Conservation (phyloP, 1,140 invertebrate genomes). For the Physella acuta region DNA sequence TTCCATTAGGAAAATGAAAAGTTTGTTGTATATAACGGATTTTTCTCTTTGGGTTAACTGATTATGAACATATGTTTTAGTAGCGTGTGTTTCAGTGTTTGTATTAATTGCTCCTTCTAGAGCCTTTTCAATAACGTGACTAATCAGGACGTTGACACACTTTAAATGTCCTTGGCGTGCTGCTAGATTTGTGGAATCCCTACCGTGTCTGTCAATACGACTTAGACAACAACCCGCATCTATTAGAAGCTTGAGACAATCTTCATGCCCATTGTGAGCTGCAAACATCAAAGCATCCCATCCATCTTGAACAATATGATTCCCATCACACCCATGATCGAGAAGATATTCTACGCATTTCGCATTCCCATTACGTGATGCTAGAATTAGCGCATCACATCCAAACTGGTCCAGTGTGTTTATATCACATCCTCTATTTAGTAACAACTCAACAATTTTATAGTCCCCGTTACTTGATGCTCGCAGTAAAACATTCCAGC, state of each 20-base stretch:
- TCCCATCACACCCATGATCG: neutral
- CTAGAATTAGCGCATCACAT: neutral
- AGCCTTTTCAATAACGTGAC: too few relatives aligned
- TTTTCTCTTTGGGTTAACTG: too few relatives aligned
- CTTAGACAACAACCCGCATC: neutral
- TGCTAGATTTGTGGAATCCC: neutral
- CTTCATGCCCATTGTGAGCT: neutral
- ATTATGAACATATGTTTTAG: too few relatives aligned
- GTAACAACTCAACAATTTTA: neutral
- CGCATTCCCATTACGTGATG: neutral
- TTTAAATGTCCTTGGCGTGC: neutral
- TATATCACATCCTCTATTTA: neutral
- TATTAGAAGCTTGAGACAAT: neutral
- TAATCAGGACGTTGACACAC: neutral
- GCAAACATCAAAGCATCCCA: neutral
- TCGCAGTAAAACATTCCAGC: neutral
- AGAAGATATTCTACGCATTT: neutral
- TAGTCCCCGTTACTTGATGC: neutral
- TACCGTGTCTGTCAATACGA: neutral
- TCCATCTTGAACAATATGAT: neutral
- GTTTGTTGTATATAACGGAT: too few relatives aligned
- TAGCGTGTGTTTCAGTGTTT: too few relatives aligned
- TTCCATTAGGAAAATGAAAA: too few relatives aligned
- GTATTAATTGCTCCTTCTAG: too few relatives aligned
- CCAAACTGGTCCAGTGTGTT: neutral